Evolutionary conservation across 2,797 vertebrate genomes (phyloP).

Genomic region (Coreius guichenoti): DNA sequence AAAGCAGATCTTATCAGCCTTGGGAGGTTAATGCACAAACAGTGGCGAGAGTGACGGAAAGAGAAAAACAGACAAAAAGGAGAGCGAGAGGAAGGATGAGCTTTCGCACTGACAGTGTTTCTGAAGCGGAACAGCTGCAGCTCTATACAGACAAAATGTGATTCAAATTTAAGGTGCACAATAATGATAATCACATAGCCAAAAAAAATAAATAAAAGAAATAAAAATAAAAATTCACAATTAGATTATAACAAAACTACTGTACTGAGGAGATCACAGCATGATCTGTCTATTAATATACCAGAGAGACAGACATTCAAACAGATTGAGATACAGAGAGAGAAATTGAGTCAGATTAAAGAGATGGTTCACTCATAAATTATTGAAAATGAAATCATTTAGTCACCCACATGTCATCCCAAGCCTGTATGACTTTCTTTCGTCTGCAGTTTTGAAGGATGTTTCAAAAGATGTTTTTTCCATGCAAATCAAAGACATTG

Average conservation of each 20-base stretch:
- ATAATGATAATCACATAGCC: no score
- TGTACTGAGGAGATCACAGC: constrained; percentile 39
- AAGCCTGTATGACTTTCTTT: not conserved
- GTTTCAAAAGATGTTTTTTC: not conserved
- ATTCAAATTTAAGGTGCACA: not conserved
- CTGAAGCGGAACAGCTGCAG: not conserved
- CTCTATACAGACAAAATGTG: not conserved
- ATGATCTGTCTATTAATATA: constrained; percentile 53
- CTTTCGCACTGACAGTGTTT: constrained; percentile 58
- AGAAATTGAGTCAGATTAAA: constrained; percentile 49
- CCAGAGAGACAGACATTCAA: constrained; percentile 41
- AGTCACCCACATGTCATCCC: not conserved
- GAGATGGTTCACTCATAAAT: not conserved
- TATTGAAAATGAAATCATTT: not conserved
- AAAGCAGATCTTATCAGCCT: constrained; percentile 46
- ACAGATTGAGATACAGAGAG: constrained; percentile 62
- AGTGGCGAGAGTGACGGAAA: constrained; percentile 73
- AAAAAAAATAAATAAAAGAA: no score
- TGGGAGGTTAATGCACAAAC: constrained; percentile 51
- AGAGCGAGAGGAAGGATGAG: constrained; percentile 46
- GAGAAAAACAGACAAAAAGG: constrained; percentile 58
- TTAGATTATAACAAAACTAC: not conserved
- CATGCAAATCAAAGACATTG: not conserved
- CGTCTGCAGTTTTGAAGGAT: not conserved
- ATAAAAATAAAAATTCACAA: not conserved